These are phyloP conservation scores for Omphaloscelis lunosa DNA, from an alignment of 2,888 invertebrate species.

Conservation along the genomic window DNA sequence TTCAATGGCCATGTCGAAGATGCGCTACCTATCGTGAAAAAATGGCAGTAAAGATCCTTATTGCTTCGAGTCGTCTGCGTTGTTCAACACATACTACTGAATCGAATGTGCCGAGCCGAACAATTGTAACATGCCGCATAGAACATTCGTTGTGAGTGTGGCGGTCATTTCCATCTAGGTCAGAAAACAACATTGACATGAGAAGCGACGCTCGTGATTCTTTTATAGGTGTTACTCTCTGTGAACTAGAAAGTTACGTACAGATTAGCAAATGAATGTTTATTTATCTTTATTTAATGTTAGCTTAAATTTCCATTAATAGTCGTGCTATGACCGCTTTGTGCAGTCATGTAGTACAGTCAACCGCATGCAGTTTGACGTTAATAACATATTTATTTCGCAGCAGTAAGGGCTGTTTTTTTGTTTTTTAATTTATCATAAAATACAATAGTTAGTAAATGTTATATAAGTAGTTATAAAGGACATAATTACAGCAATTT, in stretches of 20 bases:
- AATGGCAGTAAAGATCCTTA: too few species aligned
- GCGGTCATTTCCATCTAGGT: too few species aligned
- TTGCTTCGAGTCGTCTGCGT: neutral
- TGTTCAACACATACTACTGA: neutral
- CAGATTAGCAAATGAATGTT: neutral
- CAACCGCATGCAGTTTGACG: neutral
- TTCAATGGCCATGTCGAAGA: too few species aligned
- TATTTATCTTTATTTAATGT: constrained; percentile 10
- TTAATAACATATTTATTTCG: neutral
- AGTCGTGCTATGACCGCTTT: neutral
- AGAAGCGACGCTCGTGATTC: constrained; percentile 17
- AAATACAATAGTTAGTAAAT: neutral
- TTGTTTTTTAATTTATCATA: too few species aligned
- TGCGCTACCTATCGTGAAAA: too few species aligned
- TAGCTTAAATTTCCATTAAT: neutral
- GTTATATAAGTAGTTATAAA: neutral
- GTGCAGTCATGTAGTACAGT: neutral
- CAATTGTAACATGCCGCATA: neutral
- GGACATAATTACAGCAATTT: neutral
- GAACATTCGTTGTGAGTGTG: too few species aligned
- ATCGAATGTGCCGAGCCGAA: neutral
- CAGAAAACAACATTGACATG: neutral
- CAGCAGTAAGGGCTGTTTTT: too few species aligned
- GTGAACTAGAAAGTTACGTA: neutral
- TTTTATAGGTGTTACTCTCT: constrained; percentile 6